Conservation (phyloP, 2,113 vertebrate genomes). For the Oenanthe oenanthe region DNA sequence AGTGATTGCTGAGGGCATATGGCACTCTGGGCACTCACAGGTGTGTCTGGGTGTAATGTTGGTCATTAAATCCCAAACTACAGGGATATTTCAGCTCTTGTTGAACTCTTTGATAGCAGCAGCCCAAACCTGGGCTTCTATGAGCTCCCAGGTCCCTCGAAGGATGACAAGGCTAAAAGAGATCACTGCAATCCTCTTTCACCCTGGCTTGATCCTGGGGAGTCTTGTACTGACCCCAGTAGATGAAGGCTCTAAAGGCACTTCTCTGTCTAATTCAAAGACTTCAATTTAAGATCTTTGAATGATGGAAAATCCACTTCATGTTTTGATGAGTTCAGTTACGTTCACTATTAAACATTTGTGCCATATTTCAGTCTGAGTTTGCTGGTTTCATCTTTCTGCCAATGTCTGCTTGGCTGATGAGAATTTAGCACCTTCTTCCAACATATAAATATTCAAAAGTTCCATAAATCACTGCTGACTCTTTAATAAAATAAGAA, state of each 20-base stretch:
- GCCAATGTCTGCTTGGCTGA: conserved; percentile 35
- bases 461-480: background rate
- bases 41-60: background rate
- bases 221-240: background rate
- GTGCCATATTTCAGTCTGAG: background rate
- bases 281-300: background rate
- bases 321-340: background rate
- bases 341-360: background rate
- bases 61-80: background rate
- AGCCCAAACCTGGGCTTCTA: background rate
- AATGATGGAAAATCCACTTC: conserved; percentile 14
- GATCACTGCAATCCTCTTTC: background rate
- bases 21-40: background rate
- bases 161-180: background rate
- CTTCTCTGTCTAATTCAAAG: background rate
- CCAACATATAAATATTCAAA: background rate
- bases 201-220: background rate
- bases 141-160: background rate
- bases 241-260: background rate
- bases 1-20: background rate
- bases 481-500: background rate
- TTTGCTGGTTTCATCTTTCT: conserved; percentile 26
- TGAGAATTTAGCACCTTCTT: background rate
- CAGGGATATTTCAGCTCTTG: background rate
- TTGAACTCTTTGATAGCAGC: background rate